Base-by-base conservation (phyloP, 2,797 vertebrate genomes). In the Rhynchotus rufescens region DNA sequence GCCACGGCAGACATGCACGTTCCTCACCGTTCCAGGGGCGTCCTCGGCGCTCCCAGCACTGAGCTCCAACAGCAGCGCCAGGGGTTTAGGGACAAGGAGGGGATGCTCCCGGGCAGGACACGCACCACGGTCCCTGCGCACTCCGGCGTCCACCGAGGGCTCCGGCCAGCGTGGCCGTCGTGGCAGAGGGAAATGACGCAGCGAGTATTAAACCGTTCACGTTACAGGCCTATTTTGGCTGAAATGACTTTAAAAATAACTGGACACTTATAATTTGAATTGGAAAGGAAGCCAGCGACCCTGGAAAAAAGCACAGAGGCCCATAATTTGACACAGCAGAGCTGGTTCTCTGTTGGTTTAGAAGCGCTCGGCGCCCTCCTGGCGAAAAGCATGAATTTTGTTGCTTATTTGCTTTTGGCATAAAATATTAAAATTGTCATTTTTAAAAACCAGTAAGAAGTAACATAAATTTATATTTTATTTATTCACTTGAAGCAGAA, bases 201-300 rank as follows among this genome's bases (percentile, higher is more conserved):
- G 20, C 4, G 2, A 26, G 15, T 56, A 72, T 32, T 75, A 61
- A 47, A 57, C 6, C 28, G 15, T 10, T 72, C 38, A 64, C 12
- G 11, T 79, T n/a, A 69, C 22, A 54, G 57, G 11, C 20, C 30
- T 61, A 5, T 14, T 54, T 85, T 57, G 22, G 23, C 36, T 81
- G 86, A 38, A 94, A 88, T 13, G 83, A 60, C 67, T 80, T 88
- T 45, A 52, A 86, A 92, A 94, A 93, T 30, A 84, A 85, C 12
- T 8, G 12, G 21, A 59, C 11, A n/a, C 40, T 65, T 78, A 52
- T n/a, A 56, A 82, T 66, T 71, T 76, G 72, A 59, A 60, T 12
- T 42, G 56, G 77, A 84, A 89, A 84, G 38, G 59, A 84, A 66
- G 49, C 21, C 56, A 86, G 7, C 8, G 32, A 51, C 64, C 19